Conservation (phyloP, 53 echinoderm and acorn worm genomes). For the Patiria pectinifera region DNA sequence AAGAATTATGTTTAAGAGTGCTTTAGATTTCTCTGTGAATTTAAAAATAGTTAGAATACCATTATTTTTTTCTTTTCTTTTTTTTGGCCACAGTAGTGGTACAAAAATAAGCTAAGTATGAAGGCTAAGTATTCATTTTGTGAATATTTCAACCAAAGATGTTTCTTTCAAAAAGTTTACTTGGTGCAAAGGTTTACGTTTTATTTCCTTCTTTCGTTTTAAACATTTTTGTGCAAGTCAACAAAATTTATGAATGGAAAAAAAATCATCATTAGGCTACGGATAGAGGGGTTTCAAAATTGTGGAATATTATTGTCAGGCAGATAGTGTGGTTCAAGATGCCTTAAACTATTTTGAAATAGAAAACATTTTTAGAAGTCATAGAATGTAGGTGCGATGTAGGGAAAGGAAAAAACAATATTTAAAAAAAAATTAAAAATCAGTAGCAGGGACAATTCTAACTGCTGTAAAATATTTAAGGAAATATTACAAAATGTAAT, state of each 20-base stretch:
- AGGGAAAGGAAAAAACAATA: not conserved
- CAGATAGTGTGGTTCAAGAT: conserved; percentile 24
- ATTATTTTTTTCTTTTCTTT: not conserved
- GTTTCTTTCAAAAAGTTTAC: conserved; percentile 2
- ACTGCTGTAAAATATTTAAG: conserved; percentile 56
- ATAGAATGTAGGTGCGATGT: conserved; percentile 32
- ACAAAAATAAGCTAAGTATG: not conserved
- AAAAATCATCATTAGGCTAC: not conserved
- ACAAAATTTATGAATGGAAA: not conserved
- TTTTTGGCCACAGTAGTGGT: not conserved
- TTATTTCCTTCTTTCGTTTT: not conserved
- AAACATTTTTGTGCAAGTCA: conserved; percentile 38
- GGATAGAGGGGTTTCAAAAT: not conserved
- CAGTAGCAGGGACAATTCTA: conserved; percentile 38
- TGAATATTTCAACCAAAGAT: conserved; percentile 35
- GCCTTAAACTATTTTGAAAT: conserved; percentile 68
- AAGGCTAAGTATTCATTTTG: not conserved
- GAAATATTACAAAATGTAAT: conserved; percentile 60
- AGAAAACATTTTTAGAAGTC: conserved; percentile 48
- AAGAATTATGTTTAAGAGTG: conserved; percentile 20
- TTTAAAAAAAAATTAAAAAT: conserved; percentile 16
- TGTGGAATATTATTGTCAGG: conserved; percentile 29
- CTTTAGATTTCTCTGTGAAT: not conserved
- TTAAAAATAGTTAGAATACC: not conserved
- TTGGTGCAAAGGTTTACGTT: not conserved